A percentile compares a stretch with the other conserved stretches of the same genome.
phyloP scores from a whole-genome alignment of 1,140 invertebrate genomes.

The Caenorhabditis tropicalis region DNA sequence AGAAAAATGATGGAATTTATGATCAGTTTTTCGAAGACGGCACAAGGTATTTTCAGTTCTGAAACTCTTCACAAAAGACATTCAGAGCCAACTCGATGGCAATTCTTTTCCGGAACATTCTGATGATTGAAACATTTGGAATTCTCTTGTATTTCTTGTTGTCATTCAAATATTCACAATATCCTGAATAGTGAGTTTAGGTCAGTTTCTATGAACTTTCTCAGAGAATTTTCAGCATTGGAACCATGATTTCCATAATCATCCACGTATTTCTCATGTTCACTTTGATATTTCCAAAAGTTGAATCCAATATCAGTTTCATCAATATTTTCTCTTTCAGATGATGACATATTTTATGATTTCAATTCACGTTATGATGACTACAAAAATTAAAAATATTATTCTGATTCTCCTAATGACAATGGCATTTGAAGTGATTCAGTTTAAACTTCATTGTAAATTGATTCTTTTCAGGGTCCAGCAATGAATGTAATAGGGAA shows the following conservation, averaged over 20 bases:
- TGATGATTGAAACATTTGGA: slow-evolving; percentile 34
- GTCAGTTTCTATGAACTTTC: not conserved
- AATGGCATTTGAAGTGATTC: slow-evolving; percentile 35
- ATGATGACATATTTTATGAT: slow-evolving; percentile 45
- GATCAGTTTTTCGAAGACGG: slow-evolving; percentile 25
- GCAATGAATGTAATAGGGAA: slow-evolving; percentile 44
- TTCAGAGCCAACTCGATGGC: slow-evolving; percentile 9
- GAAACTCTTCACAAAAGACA: not conserved
- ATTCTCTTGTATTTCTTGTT: slow-evolving; percentile 35
- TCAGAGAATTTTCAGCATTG: not conserved
- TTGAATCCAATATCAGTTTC: not conserved
- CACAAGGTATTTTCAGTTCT: not conserved
- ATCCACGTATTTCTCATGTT: slow-evolving; percentile 35
- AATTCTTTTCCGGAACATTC: not conserved
- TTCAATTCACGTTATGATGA: slow-evolving; percentile 33
- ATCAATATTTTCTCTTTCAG: not conserved
- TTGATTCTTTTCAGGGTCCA: not conserved
- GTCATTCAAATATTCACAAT: slow-evolving; percentile 29
- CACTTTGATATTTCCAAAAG: slow-evolving; percentile 37
- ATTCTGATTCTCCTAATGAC: slow-evolving; percentile 34
- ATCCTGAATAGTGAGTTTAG: not conserved
- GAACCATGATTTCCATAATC: not conserved
- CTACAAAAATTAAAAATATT: slow-evolving; percentile 32
- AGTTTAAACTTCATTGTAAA: not conserved
- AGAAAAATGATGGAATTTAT: not conserved